Evolutionary conservation across 2,888 invertebrate genomes (phyloP).

Genomic region (Chironomus tentans): DNA sequence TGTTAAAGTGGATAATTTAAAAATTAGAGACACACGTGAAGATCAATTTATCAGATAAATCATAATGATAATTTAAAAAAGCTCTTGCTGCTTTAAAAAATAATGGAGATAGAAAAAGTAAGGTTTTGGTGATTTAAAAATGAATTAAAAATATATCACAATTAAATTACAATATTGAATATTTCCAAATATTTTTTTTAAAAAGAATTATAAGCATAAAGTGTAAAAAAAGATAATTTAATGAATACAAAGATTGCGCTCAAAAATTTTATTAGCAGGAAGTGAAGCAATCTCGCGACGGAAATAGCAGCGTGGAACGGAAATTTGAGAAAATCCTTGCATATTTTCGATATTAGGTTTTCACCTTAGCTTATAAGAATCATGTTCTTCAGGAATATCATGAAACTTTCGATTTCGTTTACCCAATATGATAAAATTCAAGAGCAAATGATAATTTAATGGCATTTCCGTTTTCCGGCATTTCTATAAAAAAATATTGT

Average conservation of each 20-base stretch:
- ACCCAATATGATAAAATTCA: not conserved
- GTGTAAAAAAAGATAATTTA: not conserved
- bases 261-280: slow-evolving; percentile 5
- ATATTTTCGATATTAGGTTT: not conserved
- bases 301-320: slow-evolving; percentile 5
- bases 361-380: not conserved
- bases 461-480: slow-evolving; percentile 13
- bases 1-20: not conserved
- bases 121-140: no score
- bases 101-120: not conserved
- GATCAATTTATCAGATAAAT: no score
- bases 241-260: not conserved
- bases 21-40: not conserved
- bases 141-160: not conserved
- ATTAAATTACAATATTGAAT: not conserved
- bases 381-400: not conserved
- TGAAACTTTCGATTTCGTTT: not conserved
- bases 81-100: not conserved
- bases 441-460: not conserved
- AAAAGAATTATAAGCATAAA: no score
- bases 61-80: not conserved
- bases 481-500: not conserved
- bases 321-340: slow-evolving; percentile 1
- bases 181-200: not conserved
- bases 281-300: slow-evolving; percentile 16